phyloP scores from a whole-genome alignment of 2,113 vertebrate genomes.

The Cinclus mexicanus region DNA sequence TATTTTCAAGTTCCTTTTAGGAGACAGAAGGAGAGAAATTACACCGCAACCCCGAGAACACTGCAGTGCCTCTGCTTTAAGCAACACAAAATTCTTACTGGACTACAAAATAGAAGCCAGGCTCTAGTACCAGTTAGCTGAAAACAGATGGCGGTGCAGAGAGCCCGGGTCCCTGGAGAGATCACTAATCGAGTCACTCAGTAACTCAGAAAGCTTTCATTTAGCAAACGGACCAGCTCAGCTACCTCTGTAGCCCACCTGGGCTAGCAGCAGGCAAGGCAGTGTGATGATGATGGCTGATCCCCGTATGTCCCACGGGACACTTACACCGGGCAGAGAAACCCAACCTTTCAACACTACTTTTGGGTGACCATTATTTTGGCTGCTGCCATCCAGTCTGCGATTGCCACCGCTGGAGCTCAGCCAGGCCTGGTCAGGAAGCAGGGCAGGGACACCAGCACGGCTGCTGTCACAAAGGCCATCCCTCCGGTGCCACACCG shows the following conservation, averaged over 20 bases:
- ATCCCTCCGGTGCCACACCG: fast-evolving
- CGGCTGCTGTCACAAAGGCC: not conserved
- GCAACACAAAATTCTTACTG: not conserved
- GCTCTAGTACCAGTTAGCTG: not conserved
- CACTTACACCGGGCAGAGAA: fast-evolving
- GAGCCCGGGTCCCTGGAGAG: not conserved
- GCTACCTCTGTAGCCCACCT: not conserved
- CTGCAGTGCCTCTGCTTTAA: not conserved
- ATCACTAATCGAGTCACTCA: not conserved
- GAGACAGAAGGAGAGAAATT: not conserved
- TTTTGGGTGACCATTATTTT: fast-evolving
- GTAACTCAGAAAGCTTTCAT: too few relatives aligned
- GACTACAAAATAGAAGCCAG: not conserved
- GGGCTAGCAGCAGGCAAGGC: not conserved
- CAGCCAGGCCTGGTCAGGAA: not conserved
- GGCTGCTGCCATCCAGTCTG: fast-evolving
- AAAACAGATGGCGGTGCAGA: not conserved
- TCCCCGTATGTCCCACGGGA: fast-evolving
- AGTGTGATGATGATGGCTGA: fast-evolving
- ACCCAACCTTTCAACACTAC: fast-evolving
- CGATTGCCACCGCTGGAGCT: fast-evolving
- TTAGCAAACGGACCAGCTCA: fast-evolving
- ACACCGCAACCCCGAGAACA: fast-evolving
- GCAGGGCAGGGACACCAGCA: fast-evolving
- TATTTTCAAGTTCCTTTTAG: not conserved